A percentile compares a stretch with the other conserved stretches of the same genome.
These are phyloP conservation scores for Pseudorhombus dupliciocellatus DNA, from an alignment of 2,113 vertebrate species.

Conservation along the genomic window DNA sequence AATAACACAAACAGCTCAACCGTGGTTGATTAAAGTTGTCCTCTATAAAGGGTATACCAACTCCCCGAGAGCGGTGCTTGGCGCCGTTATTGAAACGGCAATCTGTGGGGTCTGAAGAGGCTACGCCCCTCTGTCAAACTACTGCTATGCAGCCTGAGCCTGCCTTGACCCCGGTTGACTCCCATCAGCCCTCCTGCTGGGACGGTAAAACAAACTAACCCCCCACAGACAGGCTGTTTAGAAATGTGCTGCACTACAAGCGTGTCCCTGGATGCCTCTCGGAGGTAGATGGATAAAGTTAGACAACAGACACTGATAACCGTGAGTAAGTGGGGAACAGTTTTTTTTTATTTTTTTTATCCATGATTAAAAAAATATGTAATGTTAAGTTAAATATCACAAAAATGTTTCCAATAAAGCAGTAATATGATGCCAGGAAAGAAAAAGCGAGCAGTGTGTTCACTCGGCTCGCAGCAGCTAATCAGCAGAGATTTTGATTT, in stretches of 20 bases:
- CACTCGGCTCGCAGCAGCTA: conserved; percentile 9
- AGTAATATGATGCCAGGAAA: background rate
- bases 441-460: background rate
- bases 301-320: conserved; percentile 12
- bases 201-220: conserved; percentile 80
- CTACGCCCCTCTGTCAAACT: conserved; percentile 72
- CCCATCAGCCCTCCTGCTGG: conserved; percentile 73
- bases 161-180: conserved; percentile 78
- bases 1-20: conserved; percentile 59
- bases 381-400: conserved; percentile 33
- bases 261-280: conserved; percentile 65
- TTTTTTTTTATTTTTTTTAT: conserved; percentile 21
- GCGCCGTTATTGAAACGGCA: conserved; percentile 71
- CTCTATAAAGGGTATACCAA: conserved; percentile 69
- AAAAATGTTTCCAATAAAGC: conserved; percentile 25
- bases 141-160: conserved; percentile 62
- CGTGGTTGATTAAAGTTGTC: conserved; percentile 70
- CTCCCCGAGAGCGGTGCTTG: conserved; percentile 48
- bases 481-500: conserved; percentile 18
- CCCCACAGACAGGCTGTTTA: conserved; percentile 74
- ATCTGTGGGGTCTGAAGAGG: conserved; percentile 74
- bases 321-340: conserved; percentile 3
- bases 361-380: conserved; percentile 3
- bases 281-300: conserved; percentile 45
- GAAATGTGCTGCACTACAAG: conserved; percentile 66